Evolutionary conservation across 2,888 invertebrate genomes (phyloP).

Genomic region (Hoplodrina blanda): DNA sequence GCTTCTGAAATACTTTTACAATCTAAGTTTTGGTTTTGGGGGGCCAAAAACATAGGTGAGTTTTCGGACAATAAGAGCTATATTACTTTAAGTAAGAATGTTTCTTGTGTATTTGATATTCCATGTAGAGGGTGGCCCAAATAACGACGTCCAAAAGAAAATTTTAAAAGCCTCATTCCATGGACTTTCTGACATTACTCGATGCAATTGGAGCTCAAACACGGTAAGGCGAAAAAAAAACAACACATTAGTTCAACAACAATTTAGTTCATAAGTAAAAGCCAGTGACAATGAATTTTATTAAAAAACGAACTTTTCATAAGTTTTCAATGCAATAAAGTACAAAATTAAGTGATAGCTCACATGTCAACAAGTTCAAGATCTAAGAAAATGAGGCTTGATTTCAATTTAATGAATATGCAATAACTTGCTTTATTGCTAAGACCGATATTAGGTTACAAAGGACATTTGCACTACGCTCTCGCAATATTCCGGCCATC

Average conservation of each 20-base stretch:
- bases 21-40: neutral
- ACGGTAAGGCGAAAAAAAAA: too few relatives aligned
- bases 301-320: too few relatives aligned
- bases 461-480: constrained; percentile 41
- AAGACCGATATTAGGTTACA: constrained; percentile 62
- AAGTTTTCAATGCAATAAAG: constrained; percentile 7
- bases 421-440: constrained; percentile 62
- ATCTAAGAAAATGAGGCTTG: constrained; percentile 36
- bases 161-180: too few relatives aligned
- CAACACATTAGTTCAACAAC: too few relatives aligned
- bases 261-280: too few relatives aligned
- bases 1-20: neutral
- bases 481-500: constrained; percentile 45
- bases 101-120: too few relatives aligned
- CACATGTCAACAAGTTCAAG: constrained; percentile 21
- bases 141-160: too few relatives aligned
- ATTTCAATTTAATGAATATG: constrained; percentile 65
- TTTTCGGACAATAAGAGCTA: neutral
- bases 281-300: too few relatives aligned
- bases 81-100: neutral
- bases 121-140: too few relatives aligned
- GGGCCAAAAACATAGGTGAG: too few relatives aligned
- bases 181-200: too few relatives aligned
- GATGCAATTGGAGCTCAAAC: too few relatives aligned
- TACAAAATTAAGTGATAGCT: neutral